phyloP scores from a whole-genome alignment of 2,113 vertebrate species.

The Pica pica region DNA sequence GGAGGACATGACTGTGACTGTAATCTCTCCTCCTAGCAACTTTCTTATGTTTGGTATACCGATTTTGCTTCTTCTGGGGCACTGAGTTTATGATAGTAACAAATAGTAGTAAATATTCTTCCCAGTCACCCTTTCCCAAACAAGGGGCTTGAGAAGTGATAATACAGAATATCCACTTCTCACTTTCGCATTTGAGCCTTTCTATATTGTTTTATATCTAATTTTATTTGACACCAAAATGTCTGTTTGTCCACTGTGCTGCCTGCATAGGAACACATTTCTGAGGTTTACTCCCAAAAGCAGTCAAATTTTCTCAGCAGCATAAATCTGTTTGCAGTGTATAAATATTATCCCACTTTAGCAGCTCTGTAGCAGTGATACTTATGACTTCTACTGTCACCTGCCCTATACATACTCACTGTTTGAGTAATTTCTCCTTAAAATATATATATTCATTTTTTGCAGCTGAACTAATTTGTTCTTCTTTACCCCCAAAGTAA shows the following conservation, averaged over 20 bases:
- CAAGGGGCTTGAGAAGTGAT: background rate
- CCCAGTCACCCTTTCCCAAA: background rate
- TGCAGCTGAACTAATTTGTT: slow-evolving; percentile 2
- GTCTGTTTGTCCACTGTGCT: slow-evolving; percentile 48
- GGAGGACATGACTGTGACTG: background rate
- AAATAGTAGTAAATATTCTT: background rate
- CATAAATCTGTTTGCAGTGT: slow-evolving; percentile 50
- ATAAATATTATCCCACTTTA: slow-evolving; percentile 51
- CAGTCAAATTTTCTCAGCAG: slow-evolving; percentile 55
- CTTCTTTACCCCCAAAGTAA: background rate
- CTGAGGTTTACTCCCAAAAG: slow-evolving; percentile 33
- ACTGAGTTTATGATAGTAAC: background rate
- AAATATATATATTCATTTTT: background rate
- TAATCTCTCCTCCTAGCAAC: background rate
- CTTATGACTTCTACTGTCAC: slow-evolving; percentile 17
- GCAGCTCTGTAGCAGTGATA: background rate
- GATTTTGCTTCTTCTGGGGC: background rate
- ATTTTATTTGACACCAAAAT: slow-evolving; percentile 45
- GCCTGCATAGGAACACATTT: slow-evolving; percentile 46
- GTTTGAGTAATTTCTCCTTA: slow-evolving; percentile 22
- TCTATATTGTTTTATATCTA: slow-evolving; percentile 20
- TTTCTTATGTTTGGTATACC: background rate
- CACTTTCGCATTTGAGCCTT: background rate
- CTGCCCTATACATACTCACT: background rate
- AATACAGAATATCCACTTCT: background rate